Evolutionary conservation across 2,797 vertebrate species (phyloP).

Genomic region (Chromis chromis): DNA sequence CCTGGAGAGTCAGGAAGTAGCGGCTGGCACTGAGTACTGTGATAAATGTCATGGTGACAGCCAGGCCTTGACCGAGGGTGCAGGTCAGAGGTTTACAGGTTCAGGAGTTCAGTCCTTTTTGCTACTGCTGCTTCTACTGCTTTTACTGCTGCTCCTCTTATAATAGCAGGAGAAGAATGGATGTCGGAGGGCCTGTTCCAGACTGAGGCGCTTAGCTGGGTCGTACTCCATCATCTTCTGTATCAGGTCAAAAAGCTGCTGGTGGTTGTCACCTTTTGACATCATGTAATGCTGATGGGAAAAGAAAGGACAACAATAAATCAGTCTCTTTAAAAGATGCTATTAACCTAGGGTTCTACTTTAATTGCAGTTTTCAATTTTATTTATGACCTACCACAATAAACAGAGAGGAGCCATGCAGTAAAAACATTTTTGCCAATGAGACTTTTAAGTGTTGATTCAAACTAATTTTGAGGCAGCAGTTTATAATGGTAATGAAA

Average conservation of each 20-base stretch:
- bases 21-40: conserved; percentile 19
- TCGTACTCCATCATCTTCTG: conserved; percentile 92
- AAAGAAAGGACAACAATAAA: not conserved
- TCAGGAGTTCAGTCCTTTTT: conserved; percentile 52
- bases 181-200: conserved; percentile 87
- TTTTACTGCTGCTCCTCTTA: conserved; percentile 60
- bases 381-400: not conserved
- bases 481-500: not conserved
- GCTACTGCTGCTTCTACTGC: conserved; percentile 43
- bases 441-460: not conserved
- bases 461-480: not conserved
- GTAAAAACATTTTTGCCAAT: not conserved
- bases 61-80: conserved; percentile 2
- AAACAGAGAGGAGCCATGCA: not conserved
- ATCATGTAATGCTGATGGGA: conserved; percentile 86
- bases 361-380: not conserved
- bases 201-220: conserved; percentile 85
- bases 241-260: conserved; percentile 89
- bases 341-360: not conserved
- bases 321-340: not conserved
- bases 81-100: conserved; percentile 17
- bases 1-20: conserved; percentile 68
- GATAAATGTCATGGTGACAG: conserved; percentile 35
- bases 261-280: conserved; percentile 85
- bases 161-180: conserved; percentile 85